A percentile compares a stretch with the other conserved stretches of the same genome.
phyloP scores from a whole-genome alignment of 37 sponge, comb jelly and placozoan species.

The Beroe forskalii region DNA sequence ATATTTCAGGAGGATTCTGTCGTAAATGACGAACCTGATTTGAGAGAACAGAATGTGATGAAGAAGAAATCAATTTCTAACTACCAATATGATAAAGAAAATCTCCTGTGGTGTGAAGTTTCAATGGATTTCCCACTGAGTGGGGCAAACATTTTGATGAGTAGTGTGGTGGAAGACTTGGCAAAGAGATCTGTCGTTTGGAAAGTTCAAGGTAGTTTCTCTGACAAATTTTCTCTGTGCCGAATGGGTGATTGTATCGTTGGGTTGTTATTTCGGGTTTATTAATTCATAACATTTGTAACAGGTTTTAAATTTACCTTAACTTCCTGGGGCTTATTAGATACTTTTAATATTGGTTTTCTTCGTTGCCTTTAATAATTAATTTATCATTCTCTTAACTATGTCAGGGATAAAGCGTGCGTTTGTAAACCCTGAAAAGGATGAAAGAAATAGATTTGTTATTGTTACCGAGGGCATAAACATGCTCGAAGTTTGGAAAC shows the following conservation, averaged over 20 bases:
- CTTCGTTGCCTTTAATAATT: no score
- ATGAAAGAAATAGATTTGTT: background rate
- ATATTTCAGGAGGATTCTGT: background rate
- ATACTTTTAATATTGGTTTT: no score
- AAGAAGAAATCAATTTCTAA: background rate
- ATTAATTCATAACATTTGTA: no score
- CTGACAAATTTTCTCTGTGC: no score
- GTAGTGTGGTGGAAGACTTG: constrained; percentile 46
- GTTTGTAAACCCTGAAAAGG: constrained; percentile 22
- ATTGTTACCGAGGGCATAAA: constrained; percentile 6
- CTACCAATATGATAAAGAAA: constrained; percentile 77
- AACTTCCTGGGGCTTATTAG: no score
- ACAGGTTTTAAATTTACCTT: no score
- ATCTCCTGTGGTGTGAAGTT: constrained; percentile 76
- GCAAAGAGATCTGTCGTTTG: constrained; percentile 28
- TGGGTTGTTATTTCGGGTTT: no score
- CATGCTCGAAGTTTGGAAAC: constrained; percentile 75
- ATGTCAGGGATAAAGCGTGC: constrained; percentile 51
- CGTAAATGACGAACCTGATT: background rate
- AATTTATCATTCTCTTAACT: no score
- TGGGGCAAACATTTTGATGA: constrained; percentile 23
- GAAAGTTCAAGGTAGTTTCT: constrained; percentile 6
- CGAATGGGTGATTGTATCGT: no score
- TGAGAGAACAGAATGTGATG: background rate
- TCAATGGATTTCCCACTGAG: constrained; percentile 65